Evolutionary conservation across 2,113 vertebrate species (phyloP).

Genomic region (Entomyzon cyanotis): DNA sequence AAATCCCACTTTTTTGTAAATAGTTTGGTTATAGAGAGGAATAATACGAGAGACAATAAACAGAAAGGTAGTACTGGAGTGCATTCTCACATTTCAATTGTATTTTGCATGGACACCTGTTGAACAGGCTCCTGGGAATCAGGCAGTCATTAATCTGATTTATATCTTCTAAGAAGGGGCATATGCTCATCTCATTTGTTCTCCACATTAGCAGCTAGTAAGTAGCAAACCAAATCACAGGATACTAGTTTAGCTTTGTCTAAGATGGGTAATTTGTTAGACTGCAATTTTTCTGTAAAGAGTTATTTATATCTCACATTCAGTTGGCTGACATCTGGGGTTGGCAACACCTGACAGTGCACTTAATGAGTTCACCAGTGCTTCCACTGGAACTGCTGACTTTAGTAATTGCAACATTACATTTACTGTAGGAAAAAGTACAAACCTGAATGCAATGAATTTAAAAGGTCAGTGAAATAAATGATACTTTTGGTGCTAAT

Average conservation of each 20-base stretch:
- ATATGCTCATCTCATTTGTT: background rate
- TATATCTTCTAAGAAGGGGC: background rate
- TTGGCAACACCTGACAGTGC: constrained; percentile 60
- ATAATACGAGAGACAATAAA: background rate
- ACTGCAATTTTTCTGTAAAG: constrained; percentile 41
- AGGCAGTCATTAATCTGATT: constrained; percentile 1
- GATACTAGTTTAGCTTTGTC: constrained; percentile 19
- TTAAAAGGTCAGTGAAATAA: constrained; percentile 67
- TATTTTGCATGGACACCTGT: background rate
- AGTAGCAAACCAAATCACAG: constrained; percentile 30
- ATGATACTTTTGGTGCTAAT: constrained; percentile 45
- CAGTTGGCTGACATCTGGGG: constrained; percentile 62
- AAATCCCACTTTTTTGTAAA: background rate
- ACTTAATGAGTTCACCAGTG: constrained; percentile 70
- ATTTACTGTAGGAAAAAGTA: background rate
- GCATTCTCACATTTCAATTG: background rate
- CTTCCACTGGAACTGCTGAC: constrained; percentile 66
- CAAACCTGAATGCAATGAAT: constrained; percentile 45
- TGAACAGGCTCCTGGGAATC: background rate
- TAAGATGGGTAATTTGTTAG: constrained; percentile 13
- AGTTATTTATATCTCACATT: constrained; percentile 60
- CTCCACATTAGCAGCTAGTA: background rate
- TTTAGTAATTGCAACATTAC: constrained; percentile 44
- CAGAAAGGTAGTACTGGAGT: background rate
- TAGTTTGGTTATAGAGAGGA: background rate